Base-by-base conservation (phyloP, 2,888 invertebrate species). In the Harpagoxenus sublaevis region DNA sequence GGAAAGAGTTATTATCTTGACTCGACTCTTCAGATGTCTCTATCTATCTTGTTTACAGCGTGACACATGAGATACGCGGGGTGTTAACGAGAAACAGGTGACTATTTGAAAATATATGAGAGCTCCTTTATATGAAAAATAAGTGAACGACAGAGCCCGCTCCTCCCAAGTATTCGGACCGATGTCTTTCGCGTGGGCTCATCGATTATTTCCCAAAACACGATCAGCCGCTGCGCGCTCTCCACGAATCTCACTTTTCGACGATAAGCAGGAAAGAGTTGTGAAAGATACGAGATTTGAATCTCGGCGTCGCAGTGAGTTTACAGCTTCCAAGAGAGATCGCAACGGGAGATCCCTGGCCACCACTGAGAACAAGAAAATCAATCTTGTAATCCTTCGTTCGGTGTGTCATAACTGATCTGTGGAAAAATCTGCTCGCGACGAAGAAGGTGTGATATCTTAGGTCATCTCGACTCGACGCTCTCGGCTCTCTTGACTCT, bases 171-270 rank as follows among this genome's bases (percentile, higher is more conserved):
- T 75, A 71, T 77, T 68, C 57, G 45, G 65, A 39, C 53, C 10
- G 53, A 86, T 83, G 89, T 84, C 83, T 63, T 79, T 74, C 63
- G 57, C 48, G 74, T 15, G 45, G 66, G 74, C 48, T 87, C 85
- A 89, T 90, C 89, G 89, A 86, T 90, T 89, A 90, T 88, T 86
- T 55, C 66, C 9, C 71, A 84, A 89, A 88, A 89, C 63, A 86
- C 85, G 87, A 90, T 87, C 86, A 65, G 63, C 57, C 85, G 35
- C 83, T 35, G 85, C 53, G 53, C 68, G 66, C 83, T 84, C 84
- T 83, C 84, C 86, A 88, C 55, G 53, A 75, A 78, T 55, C 65
- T 51, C 48, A 48, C 48, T 84, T 89, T 84, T 89, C 83, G 74
- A 70, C 35, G 83, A n/a, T 55, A n/a, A 53, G 57, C 77, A 68